Percentiles rank a stretch among this genome's conserved stretches.
phyloP scores from a whole-genome alignment of 2,113 vertebrate genomes.

The Eulemur rufifrons region DNA sequence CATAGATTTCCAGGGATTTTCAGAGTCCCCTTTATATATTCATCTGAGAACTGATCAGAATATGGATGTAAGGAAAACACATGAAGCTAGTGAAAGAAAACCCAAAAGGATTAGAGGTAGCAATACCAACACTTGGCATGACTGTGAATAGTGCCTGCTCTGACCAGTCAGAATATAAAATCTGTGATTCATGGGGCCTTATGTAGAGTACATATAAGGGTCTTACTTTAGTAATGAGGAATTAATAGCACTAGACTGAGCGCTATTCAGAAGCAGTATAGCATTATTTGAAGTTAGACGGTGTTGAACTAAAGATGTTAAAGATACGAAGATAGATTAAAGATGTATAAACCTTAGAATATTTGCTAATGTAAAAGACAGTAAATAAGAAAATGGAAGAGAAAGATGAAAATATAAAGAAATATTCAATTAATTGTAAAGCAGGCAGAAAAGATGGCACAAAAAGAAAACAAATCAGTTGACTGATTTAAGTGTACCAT shows the following conservation, averaged over 20 bases:
- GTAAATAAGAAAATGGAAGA: not conserved
- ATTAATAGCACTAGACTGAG: not conserved
- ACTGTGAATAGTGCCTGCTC: not conserved
- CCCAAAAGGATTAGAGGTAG: not conserved
- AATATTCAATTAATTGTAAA: not conserved
- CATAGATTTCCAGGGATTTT: not conserved
- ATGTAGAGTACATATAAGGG: not conserved
- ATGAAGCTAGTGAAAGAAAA: not conserved
- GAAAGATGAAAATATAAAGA: not conserved
- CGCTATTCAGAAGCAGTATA: not conserved
- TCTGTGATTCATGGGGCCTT: not conserved
- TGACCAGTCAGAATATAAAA: not conserved
- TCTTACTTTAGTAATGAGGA: not conserved
- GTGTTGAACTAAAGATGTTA: not conserved
- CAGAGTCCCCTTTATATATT: not conserved
- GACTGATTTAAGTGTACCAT: not conserved
- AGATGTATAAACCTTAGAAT: not conserved
- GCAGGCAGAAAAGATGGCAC: not conserved
- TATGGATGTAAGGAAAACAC: not conserved
- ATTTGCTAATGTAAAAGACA: not conserved
- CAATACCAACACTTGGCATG: not conserved
- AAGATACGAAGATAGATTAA: not conserved
- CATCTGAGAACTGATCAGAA: not conserved
- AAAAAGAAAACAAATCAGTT: not conserved
- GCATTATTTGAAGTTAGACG: not conserved